Evolutionary conservation across 2,797 vertebrate species (phyloP), one percentile per base, ranked within the genome.

Genomic region (Diplodus sargus): DNA sequence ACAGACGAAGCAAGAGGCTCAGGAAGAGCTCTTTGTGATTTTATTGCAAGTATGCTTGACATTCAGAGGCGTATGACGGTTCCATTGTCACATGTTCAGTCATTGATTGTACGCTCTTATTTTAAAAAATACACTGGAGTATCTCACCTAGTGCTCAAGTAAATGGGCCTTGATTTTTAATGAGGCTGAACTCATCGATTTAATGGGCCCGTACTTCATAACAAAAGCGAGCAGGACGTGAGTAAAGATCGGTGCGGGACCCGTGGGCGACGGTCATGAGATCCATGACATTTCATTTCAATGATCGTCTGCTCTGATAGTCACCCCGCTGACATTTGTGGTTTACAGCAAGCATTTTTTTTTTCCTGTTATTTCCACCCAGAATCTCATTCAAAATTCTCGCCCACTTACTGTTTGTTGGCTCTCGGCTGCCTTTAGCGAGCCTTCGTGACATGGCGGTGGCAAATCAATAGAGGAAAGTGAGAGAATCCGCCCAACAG

Each of bases 1-100:
- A 58, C 22, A 43, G 28, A 0, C 4, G 12, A 68, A 68, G 43
- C 70, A 28, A 12, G 20, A 57, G 68, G 66, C 57, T 71, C n/a
- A 14, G 45, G 71, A 7, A 83, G 79, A 68, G 61, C 72, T 66
- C 78, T 57, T 18, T 14, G 70, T 70, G 15, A 62, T 72, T 22
- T 16, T 3, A 30, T 43, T 20, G 9, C 61, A 69, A 80, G 68
- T 73, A 47, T 34, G 70, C 74, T 79, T 82, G 61, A 74, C 71
- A 57, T 16, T 65, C 56, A 74, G 9, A 62, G n/a, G 67, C 28
- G 42, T 49, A 28, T 65, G 42, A 72, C 74, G 72, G 66, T 76
- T 48, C 6, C 64, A 20, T 20, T 61, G n/a, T 53, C 18, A 71
- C 58, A 54, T 62, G 39, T 48, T 81, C 14, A 25, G 42, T 65